These are phyloP conservation scores for Atherinomorus stipes DNA, from an alignment of 2,113 vertebrate species.

Conservation along the genomic window DNA sequence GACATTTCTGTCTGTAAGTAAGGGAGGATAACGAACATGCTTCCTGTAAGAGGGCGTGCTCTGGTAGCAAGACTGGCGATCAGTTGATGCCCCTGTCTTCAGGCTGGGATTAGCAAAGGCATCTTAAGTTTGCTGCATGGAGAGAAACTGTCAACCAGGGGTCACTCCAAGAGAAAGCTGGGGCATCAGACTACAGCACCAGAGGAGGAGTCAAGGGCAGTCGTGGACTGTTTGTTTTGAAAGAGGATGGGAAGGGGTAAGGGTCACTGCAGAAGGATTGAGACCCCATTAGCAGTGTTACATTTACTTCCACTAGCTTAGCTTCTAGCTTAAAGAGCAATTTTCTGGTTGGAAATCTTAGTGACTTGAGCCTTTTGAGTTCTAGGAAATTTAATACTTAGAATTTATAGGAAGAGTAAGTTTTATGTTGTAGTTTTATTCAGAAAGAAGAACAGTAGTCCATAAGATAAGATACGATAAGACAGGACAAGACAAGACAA, in stretches of 20 bases:
- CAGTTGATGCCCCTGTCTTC: constrained; percentile 80
- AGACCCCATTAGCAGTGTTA: constrained; percentile 74
- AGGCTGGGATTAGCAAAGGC: constrained; percentile 43
- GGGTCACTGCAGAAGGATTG: constrained; percentile 66
- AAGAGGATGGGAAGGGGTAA: constrained; percentile 57
- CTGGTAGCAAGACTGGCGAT: constrained; percentile 58
- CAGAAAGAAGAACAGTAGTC: too few species aligned
- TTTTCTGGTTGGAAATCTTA: constrained; percentile 37
- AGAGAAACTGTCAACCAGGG: constrained; percentile 72
- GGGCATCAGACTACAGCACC: constrained; percentile 57
- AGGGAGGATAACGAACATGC: constrained; percentile 61
- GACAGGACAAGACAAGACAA: too few species aligned
- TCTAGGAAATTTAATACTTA: background rate
- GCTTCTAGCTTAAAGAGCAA: constrained; percentile 54
- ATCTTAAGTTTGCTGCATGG: constrained; percentile 63
- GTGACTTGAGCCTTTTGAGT: constrained; percentile 7
- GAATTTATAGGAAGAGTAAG: background rate
- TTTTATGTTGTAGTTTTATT: too few species aligned
- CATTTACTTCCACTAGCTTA: constrained; percentile 74
- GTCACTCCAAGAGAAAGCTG: constrained; percentile 64
- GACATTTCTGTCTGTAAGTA: constrained; percentile 62
- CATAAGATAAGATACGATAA: too few species aligned
- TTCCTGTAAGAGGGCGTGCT: constrained; percentile 66
- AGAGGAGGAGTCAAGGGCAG: constrained; percentile 80
- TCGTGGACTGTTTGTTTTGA: constrained; percentile 70